Conservation (phyloP, 1,140 invertebrate genomes). For the Tetragnatha versicolor region DNA sequence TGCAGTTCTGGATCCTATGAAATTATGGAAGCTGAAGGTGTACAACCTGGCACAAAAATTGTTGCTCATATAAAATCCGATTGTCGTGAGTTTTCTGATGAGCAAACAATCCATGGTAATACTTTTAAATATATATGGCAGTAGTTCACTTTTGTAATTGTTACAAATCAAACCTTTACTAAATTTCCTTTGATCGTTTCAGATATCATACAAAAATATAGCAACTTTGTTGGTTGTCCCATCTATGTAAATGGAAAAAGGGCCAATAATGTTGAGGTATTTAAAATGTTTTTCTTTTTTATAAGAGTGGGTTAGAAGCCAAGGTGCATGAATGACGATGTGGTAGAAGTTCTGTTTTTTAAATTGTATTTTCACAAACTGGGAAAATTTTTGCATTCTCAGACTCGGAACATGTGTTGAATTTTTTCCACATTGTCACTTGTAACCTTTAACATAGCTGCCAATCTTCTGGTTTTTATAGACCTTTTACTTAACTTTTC, state of each 20-base stretch:
- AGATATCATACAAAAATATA: conserved; percentile 94
- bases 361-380: too few relatives aligned
- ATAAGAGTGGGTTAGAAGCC: too few relatives aligned
- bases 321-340: too few relatives aligned
- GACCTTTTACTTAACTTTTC: too few relatives aligned
- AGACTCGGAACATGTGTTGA: too few relatives aligned
- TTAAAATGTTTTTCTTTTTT: conserved; percentile 22
- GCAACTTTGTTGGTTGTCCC: conserved; percentile 93
- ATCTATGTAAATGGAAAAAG: conserved; percentile 89
- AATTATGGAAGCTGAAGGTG: conserved; percentile 82
- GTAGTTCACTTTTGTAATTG: background rate
- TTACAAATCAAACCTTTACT: background rate
- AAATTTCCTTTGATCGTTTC: conserved; percentile 58
- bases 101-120: conserved; percentile 79
- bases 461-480: too few relatives aligned
- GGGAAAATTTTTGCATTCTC: too few relatives aligned
- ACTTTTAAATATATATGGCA: conserved; percentile 16
- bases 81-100: conserved; percentile 86
- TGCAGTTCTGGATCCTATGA: conserved; percentile 84
- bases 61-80: conserved; percentile 88
- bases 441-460: too few relatives aligned
- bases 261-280: conserved; percentile 82
- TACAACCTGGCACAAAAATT: conserved; percentile 91
- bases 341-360: too few relatives aligned
- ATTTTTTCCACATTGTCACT: too few relatives aligned